Base-by-base conservation (phyloP, 1,140 invertebrate species). In the Ooceraea biroi region DNA sequence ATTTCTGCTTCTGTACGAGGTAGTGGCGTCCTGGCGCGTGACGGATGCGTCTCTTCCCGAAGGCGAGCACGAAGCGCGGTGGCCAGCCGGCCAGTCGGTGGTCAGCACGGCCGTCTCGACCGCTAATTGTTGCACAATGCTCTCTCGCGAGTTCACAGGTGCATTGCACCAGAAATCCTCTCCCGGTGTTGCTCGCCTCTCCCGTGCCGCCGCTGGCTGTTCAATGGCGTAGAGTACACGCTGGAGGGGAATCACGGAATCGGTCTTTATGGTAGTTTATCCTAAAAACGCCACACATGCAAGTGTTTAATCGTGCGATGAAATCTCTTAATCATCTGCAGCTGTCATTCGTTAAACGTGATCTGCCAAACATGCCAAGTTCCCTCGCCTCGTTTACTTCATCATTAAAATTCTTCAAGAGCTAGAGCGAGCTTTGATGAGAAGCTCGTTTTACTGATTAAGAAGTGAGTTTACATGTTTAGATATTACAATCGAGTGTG, bases 121-220 rank as follows among this genome's bases (percentile, higher is more conserved):
- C 83, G 66, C 55, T 85, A 88, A 89, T 85, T 85, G 72, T 85
- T 66, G 72, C 69, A 80, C 78, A 80, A 88, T 83, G 66, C 66
- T 72, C 50, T 78, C 66, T 61, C 36, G 66, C 78, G 73, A 85
- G 73, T 89, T 89, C 44, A 71, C 83, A 91, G 83, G 90, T 90
- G 88, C 89, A 88, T 65, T 66, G 69, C 76, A 91, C 83, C 82
- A 89, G 89, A 90, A 90, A 90, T 90, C 78, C 83, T 87, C 82
- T 87, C 83, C 46, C 69, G 46, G 30, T 85, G 66, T 57, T 77
- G 60, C 73, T 61, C 50, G 22, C 55, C 12, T 46, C 50, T 65
- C 25, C 36, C 36, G 50, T 19, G 10, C 27, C 17, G 22, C 27
- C 11, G 74, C 19, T 17, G 46, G 19, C 3, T 30, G 25, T 8